A percentile compares a stretch with the other conserved stretches of the same genome.
Evolutionary conservation across 1,140 invertebrate genomes (phyloP).

Genomic region (Delia radicum): DNA sequence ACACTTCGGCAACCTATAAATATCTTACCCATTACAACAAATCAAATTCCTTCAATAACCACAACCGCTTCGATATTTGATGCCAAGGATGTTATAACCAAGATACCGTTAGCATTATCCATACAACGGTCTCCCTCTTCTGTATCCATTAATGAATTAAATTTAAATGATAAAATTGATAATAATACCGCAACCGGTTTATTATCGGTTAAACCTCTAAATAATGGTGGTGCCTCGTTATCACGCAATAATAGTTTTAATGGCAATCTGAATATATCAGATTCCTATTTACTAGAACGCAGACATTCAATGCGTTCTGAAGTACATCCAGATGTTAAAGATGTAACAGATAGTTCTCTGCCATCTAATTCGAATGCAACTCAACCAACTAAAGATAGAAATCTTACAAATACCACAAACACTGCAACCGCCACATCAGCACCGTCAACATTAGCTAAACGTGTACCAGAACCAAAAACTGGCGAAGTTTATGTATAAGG

Average conservation of each 20-base stretch:
- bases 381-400: neutral
- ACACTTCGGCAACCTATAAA: constrained; percentile 46
- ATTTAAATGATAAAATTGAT: constrained; percentile 31
- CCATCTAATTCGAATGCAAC: neutral
- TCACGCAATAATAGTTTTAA: constrained; percentile 51
- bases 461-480: constrained; percentile 47
- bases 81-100: constrained; percentile 39
- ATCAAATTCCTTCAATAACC: constrained; percentile 48
- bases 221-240: constrained; percentile 36
- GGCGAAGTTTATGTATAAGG: constrained; percentile 52
- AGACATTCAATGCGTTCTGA: constrained; percentile 43
- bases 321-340: constrained; percentile 13
- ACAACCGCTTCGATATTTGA: constrained; percentile 45
- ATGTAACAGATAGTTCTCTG: neutral
- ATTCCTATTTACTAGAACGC: constrained; percentile 34
- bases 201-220: constrained; percentile 47
- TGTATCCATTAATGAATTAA: constrained; percentile 45
- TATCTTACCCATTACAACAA: constrained; percentile 41
- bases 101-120: constrained; percentile 47
- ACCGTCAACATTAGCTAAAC: constrained; percentile 51
- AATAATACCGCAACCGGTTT: constrained; percentile 39
- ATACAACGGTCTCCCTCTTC: constrained; percentile 45
- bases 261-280: constrained; percentile 38
- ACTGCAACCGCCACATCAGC: constrained; percentile 38
- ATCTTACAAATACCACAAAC: neutral